Base-by-base conservation (phyloP, 2,797 vertebrate species). In the Cossypha dichroa region DNA sequence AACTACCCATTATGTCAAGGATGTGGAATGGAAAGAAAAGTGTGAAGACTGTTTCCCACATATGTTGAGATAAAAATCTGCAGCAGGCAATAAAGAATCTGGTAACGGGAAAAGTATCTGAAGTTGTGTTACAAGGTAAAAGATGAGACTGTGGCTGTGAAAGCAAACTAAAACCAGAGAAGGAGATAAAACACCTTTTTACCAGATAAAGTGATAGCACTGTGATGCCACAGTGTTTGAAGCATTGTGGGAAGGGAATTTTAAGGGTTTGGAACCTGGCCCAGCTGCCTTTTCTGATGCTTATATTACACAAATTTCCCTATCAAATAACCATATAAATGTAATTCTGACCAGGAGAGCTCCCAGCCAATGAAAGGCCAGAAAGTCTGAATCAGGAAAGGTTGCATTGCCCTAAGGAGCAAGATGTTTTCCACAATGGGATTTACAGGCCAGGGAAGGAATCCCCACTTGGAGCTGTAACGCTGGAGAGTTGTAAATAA, bases 401-500 rank as follows among this genome's bases (percentile, higher is more conserved):
- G 14, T 11, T 78, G 14, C 15, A 3, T 72, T 80, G 33, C n/a
- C 16, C 23, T 41, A 33, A 82, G 23, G 23, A 66, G 18, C 1
- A 21, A 41, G 26, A 31, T 59, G 38, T 85, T 55, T 63, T 49
- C 36, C 40, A 14, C 17, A 21, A 13, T 22, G 25, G 45, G 26
- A 63, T 49, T 28, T 46, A 22, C 16, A 64, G 56, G 36, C 64
- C 36, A 21, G 49, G 68, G 52, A 88, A 86, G 63, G 76, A 88
- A 87, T 83, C 59, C 88, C 93, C 93, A 79, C 92, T 93, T 51
- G 48, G 74, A 88, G 70, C 91, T 88, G 92, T 93, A 96, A 94
- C 74, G 16, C 46, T 92, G 82, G 67, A 94, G 90, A 79, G 62
- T 15, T 96, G 81, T 95, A 97, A 97, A 97, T 97, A 98, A 96